A percentile compares a stretch with the other conserved stretches of the same genome.
These are phyloP conservation scores for Apteryx owenii DNA, from an alignment of 2,113 vertebrate species.

Conservation along the genomic window DNA sequence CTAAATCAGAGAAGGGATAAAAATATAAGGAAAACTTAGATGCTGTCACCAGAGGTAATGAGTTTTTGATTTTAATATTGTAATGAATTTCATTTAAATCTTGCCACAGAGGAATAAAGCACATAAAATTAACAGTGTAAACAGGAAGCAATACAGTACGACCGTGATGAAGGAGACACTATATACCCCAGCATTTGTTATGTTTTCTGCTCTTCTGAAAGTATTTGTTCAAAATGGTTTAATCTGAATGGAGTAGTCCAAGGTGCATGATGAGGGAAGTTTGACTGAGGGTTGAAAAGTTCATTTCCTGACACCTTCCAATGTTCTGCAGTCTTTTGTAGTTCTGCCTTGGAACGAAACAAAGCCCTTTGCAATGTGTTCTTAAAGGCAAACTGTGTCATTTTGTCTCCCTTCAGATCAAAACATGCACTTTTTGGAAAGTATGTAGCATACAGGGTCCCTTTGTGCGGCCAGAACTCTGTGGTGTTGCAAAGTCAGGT, in stretches of 20 bases:
- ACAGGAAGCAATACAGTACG: background rate
- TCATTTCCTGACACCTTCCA: background rate
- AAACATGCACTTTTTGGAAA: background rate
- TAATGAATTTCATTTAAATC: background rate
- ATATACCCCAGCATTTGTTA: background rate
- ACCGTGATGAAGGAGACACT: background rate
- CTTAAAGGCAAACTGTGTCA: background rate
- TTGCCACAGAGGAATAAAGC: background rate
- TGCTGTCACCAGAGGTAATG: background rate
- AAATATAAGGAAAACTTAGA: background rate
- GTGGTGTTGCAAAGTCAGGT: background rate
- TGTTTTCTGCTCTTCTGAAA: background rate
- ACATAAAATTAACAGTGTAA: background rate
- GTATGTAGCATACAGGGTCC: rapidly evolving
- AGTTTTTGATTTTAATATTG: background rate
- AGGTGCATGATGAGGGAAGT: background rate
- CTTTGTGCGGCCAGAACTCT: background rate
- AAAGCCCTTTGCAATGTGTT: background rate
- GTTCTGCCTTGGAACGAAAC: background rate
- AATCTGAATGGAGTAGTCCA: background rate
- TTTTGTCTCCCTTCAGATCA: background rate
- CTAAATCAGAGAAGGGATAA: background rate
- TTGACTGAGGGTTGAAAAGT: background rate
- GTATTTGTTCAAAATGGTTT: background rate
- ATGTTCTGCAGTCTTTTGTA: background rate